Evolutionary conservation across 2,797 vertebrate genomes (phyloP).

Genomic region (Sparus aurata): DNA sequence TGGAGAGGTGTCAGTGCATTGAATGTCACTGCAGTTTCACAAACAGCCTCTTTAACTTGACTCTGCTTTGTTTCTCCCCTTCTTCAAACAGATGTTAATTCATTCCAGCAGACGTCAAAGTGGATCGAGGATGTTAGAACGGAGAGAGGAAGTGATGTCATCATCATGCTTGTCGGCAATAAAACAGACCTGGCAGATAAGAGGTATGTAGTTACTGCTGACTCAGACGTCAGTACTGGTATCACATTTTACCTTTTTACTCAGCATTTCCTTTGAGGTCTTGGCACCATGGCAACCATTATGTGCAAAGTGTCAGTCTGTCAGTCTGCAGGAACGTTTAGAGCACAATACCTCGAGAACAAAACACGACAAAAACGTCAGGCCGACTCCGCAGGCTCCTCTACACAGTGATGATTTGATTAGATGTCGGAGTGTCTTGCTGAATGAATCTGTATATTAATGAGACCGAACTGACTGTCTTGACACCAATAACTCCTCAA

Average conservation of each 20-base stretch:
- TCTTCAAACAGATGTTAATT: slow-evolving; percentile 89
- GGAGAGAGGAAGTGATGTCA: slow-evolving; percentile 94
- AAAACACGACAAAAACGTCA: slow-evolving; percentile 15
- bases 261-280: slow-evolving; percentile 24
- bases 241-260: slow-evolving; percentile 9
- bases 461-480: slow-evolving; percentile 38
- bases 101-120: slow-evolving; percentile 94
- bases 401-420: slow-evolving; percentile 33
- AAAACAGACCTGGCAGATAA: slow-evolving; percentile 95
- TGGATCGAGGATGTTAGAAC: slow-evolving; percentile 96
- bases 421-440: slow-evolving; percentile 10
- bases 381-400: slow-evolving; percentile 15
- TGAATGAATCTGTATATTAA: slow-evolving; percentile 49
- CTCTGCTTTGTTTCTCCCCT: not conserved
- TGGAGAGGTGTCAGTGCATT: not conserved
- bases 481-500: slow-evolving; percentile 1
- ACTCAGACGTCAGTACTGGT: not conserved
- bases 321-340: slow-evolving; percentile 23
- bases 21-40: not conserved
- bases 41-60: slow-evolving; percentile 12
- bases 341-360: slow-evolving; percentile 22
- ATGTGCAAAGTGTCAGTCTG: slow-evolving; percentile 12
- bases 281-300: slow-evolving; percentile 30
- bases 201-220: slow-evolving; percentile 78
- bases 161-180: slow-evolving; percentile 95